Conservation (phyloP, 2,888 invertebrate genomes). For the Agrochola lychnidis region DNA sequence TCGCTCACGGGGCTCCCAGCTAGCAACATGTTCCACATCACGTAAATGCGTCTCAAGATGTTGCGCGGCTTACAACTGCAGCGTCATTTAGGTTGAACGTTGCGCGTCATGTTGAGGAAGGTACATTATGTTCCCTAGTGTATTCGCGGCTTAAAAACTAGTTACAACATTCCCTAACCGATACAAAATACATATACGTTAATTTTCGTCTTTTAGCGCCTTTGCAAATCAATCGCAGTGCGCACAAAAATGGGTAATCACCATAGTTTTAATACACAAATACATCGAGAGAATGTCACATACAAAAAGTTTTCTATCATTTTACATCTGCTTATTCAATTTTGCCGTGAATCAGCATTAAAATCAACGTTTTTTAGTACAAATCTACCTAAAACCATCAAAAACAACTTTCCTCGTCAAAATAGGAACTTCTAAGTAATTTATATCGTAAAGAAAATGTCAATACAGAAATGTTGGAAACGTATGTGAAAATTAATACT, state of each 20-base stretch:
- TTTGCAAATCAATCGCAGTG: constrained; percentile 35
- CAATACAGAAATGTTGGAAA: constrained; percentile 6
- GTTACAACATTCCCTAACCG: neutral
- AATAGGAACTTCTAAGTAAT: constrained; percentile 31
- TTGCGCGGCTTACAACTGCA: neutral
- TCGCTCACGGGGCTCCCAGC: neutral
- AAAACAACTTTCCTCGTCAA: neutral
- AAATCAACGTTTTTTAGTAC: constrained; percentile 11
- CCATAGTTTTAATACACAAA: constrained; percentile 12
- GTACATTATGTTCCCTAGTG: neutral
- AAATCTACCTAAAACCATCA: constrained; percentile 21
- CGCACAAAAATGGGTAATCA: constrained; percentile 11
- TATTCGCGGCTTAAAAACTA: neutral
- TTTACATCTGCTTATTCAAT: constrained; percentile 31
- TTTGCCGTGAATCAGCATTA: constrained; percentile 27
- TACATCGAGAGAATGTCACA: constrained; percentile 38
- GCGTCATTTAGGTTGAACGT: neutral
- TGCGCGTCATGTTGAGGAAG: neutral
- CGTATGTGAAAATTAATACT: neutral
- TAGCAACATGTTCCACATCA: neutral
- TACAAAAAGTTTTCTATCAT: constrained; percentile 31
- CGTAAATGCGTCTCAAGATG: neutral
- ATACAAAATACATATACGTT: neutral
- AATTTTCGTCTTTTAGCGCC: neutral
- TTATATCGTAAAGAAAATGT: neutral